These are phyloP conservation scores for Dasypus novemcinctus DNA, from an alignment of 2,113 vertebrate genomes.

Conservation along the genomic window DNA sequence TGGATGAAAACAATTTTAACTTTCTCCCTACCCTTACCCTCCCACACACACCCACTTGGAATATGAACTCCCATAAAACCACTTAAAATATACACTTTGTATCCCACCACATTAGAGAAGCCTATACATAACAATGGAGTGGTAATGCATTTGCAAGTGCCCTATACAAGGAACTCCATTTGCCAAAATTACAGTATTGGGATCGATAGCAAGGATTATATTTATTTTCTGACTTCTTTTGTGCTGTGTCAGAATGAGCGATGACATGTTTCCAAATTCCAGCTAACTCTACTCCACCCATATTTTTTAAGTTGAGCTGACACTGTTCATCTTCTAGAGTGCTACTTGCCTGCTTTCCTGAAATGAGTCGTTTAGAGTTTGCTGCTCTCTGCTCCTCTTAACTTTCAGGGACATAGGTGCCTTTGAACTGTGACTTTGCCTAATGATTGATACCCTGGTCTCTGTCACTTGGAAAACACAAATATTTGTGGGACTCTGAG, in stretches of 20 bases:
- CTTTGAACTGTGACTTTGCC: background rate
- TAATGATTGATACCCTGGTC: background rate
- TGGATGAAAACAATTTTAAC: background rate
- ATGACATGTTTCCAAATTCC: background rate
- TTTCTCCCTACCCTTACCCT: background rate
- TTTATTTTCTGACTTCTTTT: background rate
- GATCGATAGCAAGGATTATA: background rate
- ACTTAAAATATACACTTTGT: background rate
- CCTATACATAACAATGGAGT: background rate
- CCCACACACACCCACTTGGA: background rate
- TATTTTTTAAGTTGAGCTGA: background rate
- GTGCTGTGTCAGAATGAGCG: background rate
- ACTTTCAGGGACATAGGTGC: background rate
- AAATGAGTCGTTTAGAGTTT: background rate
- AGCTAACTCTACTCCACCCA: background rate
- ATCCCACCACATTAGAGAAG: background rate
- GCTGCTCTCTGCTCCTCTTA: background rate
- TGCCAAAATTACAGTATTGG: background rate
- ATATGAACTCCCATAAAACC: background rate
- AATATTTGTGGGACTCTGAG: background rate
- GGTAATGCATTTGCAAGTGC: background rate
- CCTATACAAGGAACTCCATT: background rate
- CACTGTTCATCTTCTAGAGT: no score
- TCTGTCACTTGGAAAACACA: background rate
- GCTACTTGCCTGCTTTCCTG: background rate